A percentile compares a stretch with the other conserved stretches of the same genome.
These are phyloP conservation scores for Popillia japonica DNA, from an alignment of 1,140 invertebrate genomes.

Conservation along the genomic window DNA sequence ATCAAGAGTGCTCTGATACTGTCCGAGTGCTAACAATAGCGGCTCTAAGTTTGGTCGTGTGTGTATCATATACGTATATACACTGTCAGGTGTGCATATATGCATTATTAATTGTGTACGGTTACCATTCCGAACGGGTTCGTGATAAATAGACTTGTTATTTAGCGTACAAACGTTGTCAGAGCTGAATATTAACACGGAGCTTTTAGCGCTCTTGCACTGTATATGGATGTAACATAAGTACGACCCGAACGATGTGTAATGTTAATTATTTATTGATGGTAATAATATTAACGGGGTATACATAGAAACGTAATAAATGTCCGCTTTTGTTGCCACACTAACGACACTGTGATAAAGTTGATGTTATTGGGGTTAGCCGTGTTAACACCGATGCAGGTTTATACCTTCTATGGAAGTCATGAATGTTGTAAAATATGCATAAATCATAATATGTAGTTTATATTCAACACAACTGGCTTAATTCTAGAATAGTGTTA, in stretches of 20 bases:
- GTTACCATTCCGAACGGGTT: conserved; percentile 18
- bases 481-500: too few relatives aligned
- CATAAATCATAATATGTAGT: too few relatives aligned
- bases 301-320: not conserved
- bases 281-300: conserved; percentile 16
- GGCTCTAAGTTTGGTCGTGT: conserved; percentile 28
- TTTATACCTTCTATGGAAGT: not conserved
- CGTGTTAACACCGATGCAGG: not conserved
- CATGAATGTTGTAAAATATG: not conserved
- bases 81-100: conserved; percentile 28
- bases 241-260: not conserved
- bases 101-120: conserved; percentile 36
- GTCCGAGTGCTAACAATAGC: conserved; percentile 34
- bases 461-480: too few relatives aligned
- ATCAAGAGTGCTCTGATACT: conserved; percentile 35
- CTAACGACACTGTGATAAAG: not conserved
- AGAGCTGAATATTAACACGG: conserved; percentile 29
- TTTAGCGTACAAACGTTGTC: conserved; percentile 26
- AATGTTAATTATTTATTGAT: conserved; percentile 23
- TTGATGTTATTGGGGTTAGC: not conserved
- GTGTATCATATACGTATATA: conserved; percentile 17
- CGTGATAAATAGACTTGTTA: conserved; percentile 31
- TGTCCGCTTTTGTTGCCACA: not conserved
- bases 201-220: conserved; percentile 12
- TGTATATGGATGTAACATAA: too few relatives aligned